Evolutionary conservation across 2,797 vertebrate species (phyloP).

Genomic region (Poecile montanus): DNA sequence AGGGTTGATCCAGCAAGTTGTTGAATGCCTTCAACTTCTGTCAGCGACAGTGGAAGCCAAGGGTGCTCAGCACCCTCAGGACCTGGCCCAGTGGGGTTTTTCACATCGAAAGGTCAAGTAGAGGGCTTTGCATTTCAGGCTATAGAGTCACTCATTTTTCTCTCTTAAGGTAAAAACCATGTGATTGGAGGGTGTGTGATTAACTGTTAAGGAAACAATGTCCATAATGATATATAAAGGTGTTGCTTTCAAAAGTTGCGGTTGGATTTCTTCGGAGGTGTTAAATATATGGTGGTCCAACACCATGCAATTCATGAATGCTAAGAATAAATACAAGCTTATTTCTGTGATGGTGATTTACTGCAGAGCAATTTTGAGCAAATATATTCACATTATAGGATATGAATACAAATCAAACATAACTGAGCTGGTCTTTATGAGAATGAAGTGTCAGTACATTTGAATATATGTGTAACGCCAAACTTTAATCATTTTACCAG

Average conservation of each 20-base stretch:
- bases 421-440: constrained; percentile 74
- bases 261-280: constrained; percentile 72
- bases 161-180: constrained; percentile 72
- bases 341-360: constrained; percentile 81
- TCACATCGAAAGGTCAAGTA: constrained; percentile 68
- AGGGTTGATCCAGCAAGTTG: constrained; percentile 10
- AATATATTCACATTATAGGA: constrained; percentile 78
- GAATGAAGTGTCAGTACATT: constrained; percentile 77
- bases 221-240: constrained; percentile 77
- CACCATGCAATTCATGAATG: constrained; percentile 73
- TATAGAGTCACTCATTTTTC: constrained; percentile 68
- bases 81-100: not conserved
- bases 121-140: constrained; percentile 72
- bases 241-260: constrained; percentile 73
- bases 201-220: constrained; percentile 76
- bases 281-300: constrained; percentile 78
- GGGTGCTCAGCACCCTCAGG: constrained; percentile 35
- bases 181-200: constrained; percentile 73
- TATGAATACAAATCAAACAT: constrained; percentile 78
- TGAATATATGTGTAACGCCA: constrained; percentile 73
- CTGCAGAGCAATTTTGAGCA: constrained; percentile 75
- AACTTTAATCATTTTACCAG: constrained; percentile 74
- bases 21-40: constrained; percentile 15
- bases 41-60: not conserved
- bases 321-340: constrained; percentile 78